Conservation (phyloP, 2,797 vertebrate genomes). For the Luscinia luscinia region DNA sequence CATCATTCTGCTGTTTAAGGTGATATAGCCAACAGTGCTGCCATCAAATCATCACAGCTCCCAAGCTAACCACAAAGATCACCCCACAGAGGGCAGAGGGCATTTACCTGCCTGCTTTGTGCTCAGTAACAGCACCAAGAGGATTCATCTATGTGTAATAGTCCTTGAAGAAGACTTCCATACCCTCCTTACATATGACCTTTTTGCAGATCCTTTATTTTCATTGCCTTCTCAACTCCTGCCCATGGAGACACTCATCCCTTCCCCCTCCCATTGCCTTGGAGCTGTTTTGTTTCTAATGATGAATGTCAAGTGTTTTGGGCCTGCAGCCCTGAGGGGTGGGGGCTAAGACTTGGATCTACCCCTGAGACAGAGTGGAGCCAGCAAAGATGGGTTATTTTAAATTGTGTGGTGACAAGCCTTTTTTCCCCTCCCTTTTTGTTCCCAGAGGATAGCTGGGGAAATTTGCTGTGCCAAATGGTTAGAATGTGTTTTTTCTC, state of each 20-base stretch:
- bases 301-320: constrained; percentile 38
- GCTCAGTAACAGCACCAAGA: neutral
- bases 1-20: neutral
- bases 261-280: neutral
- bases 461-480: constrained; percentile 5
- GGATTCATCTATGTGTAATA: neutral
- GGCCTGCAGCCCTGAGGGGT: constrained; percentile 5
- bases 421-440: neutral
- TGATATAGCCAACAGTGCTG: neutral
- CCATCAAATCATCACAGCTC: neutral
- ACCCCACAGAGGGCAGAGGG: neutral
- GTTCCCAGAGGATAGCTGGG: constrained; percentile 34
- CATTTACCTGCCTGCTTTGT: neutral
- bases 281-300: constrained; percentile 30
- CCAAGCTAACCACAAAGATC: neutral
- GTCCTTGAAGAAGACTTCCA: neutral
- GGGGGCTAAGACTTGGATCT: constrained; percentile 40
- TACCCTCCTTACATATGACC: neutral
- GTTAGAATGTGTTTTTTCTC: constrained; percentile 39
- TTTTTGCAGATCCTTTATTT: neutral
- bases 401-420: constrained; percentile 38
- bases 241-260: neutral
- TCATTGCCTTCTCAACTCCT: neutral
- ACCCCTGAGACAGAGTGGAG: constrained; percentile 53
- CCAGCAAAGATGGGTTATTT: constrained; percentile 50